Evolutionary conservation across 2,797 vertebrate species (phyloP), one percentile per base, ranked within the genome.

Genomic region (Acestrorhynchus altus): DNA sequence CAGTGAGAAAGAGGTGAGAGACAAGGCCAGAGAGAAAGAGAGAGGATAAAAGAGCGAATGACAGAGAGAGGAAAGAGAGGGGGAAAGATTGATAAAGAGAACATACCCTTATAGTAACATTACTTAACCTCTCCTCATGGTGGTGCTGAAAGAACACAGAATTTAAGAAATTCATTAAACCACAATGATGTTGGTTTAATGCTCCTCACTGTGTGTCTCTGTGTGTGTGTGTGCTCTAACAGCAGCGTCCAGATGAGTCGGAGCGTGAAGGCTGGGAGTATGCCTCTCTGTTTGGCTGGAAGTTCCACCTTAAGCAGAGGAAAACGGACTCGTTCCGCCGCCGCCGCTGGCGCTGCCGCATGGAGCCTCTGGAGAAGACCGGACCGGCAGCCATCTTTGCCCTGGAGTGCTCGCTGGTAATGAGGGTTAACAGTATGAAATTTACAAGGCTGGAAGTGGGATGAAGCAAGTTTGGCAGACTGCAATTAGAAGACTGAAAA

Each of bases 211-310:
- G 65, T 83, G 65, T 73, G 69, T 83, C 44, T 77, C 47, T 80
- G 64, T 59, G 59, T 70, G 66, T 57, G 46, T 56, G 28, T 65
- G 46, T 57, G 31, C 68, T 77, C 44, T 56, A 28, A 60, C 76
- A 82, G 94, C 96, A 97, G 83, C 93, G 94, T 78, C 95, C 95
- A 1, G 96, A 97, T 0, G 96, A 98, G 70, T 61, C 88, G 0
- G 96, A 95, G 0, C 90, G 91, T 0, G 97, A 98, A n/a, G 97
- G 97, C 64, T 99, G 97, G 98, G 97, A 99, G 79, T 98, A 98
- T 0, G 93, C 97, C n/a, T 98, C 97, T 0, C 94, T 99, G 44
- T 96, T 98, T 0, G 98, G 98, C 47, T 98, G 97, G 96, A 96
- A 87, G 90, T 99, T 98, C 88, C 98, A 97, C 90, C 87, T 97